A percentile compares a stretch with the other conserved stretches of the same genome.
phyloP scores from a whole-genome alignment of 2,113 vertebrate species.

The Muntiacus reevesi region DNA sequence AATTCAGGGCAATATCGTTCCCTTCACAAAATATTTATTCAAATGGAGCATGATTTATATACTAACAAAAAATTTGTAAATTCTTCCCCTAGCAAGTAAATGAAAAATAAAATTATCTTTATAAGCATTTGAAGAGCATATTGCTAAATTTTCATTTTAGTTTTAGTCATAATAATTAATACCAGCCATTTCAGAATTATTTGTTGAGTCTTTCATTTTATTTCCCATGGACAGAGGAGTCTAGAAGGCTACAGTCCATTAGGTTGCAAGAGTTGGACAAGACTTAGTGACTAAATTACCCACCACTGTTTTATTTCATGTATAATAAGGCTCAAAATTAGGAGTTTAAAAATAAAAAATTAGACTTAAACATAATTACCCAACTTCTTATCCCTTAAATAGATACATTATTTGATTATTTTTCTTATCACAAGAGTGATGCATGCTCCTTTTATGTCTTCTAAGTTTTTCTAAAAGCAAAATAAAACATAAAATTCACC shows the following conservation, averaged over 20 bases:
- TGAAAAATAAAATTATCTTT: constrained; percentile 13
- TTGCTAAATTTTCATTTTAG: background rate
- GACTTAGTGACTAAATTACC: background rate
- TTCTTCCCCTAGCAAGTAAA: background rate
- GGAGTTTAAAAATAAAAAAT: background rate
- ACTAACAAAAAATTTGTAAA: background rate
- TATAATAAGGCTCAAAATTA: background rate
- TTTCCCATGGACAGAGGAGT: background rate
- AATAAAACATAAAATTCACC: background rate
- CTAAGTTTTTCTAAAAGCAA: constrained; percentile 2
- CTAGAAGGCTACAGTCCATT: background rate
- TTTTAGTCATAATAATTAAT: constrained; percentile 3
- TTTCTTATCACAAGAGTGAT: background rate
- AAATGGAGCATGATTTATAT: background rate
- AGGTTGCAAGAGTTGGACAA: background rate
- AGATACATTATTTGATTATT: background rate
- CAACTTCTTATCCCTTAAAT: background rate
- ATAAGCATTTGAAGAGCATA: constrained; percentile 22
- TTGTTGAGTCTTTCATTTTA: background rate
- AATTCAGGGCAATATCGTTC: background rate
- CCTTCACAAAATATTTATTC: constrained; percentile 14
- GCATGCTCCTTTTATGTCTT: background rate
- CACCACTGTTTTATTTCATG: background rate
- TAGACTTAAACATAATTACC: background rate
- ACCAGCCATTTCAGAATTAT: constrained; percentile 30